Evolutionary conservation across 2,888 invertebrate species (phyloP).

Genomic region (Seladonia tumulorum): DNA sequence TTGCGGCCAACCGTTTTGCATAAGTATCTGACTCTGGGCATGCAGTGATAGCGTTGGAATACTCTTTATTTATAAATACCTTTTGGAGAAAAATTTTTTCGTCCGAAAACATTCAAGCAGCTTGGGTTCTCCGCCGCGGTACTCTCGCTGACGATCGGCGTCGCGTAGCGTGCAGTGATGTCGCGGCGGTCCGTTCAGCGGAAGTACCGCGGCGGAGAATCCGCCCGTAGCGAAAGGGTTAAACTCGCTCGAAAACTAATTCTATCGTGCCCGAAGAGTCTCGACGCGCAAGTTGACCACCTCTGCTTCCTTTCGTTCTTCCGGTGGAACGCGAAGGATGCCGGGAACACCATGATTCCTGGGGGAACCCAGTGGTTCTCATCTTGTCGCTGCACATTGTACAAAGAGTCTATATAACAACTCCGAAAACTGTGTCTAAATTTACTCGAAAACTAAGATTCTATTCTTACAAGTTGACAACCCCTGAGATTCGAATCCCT

Average conservation of each 20-base stretch:
- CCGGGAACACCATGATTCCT: neutral
- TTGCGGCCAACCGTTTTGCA: too few relatives aligned
- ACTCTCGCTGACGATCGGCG: too few relatives aligned
- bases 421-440: neutral
- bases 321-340: neutral
- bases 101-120: too few relatives aligned
- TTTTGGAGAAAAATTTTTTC: too few relatives aligned
- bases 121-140: too few relatives aligned
- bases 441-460: neutral
- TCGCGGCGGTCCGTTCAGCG: too few relatives aligned
- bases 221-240: too few relatives aligned
- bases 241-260: neutral
- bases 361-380: neutral
- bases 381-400: neutral
- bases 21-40: too few relatives aligned
- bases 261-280: neutral
- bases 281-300: neutral
- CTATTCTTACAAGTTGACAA: neutral
- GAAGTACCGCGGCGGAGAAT: too few relatives aligned
- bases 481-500: neutral
- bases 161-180: too few relatives aligned
- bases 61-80: too few relatives aligned
- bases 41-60: too few relatives aligned
- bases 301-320: neutral
- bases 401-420: neutral